phyloP scores from a whole-genome alignment of 2,113 vertebrate species.

The Eira barbara region DNA sequence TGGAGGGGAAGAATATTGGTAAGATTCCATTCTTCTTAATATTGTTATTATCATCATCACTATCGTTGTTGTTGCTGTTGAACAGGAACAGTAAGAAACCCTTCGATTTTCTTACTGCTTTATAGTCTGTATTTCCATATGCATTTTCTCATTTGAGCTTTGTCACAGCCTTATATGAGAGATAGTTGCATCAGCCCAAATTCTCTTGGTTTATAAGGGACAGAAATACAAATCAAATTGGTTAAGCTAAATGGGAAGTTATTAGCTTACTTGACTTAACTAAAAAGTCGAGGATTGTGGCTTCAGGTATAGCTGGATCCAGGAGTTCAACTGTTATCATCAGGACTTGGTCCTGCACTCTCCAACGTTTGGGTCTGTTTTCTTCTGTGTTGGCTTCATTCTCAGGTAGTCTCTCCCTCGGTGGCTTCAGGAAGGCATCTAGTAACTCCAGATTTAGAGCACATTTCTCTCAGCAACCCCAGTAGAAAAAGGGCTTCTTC shows the following conservation, averaged over 20 bases:
- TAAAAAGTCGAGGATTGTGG: background rate
- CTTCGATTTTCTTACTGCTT: background rate
- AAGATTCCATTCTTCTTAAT: conserved; percentile 69
- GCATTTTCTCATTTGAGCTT: background rate
- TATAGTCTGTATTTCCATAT: background rate
- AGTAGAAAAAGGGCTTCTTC: background rate
- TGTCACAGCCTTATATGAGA: background rate
- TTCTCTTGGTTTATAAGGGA: background rate
- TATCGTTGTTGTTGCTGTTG: background rate
- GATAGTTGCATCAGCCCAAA: background rate
- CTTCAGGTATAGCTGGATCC: background rate
- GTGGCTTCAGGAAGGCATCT: background rate
- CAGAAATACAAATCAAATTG: background rate
- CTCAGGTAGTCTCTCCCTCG: background rate
- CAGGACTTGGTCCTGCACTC: background rate
- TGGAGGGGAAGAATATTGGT: conserved; percentile 99
- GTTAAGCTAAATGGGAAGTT: background rate
- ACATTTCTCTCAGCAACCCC: background rate
- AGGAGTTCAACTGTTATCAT: background rate
- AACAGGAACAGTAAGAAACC: background rate
- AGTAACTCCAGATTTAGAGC: background rate
- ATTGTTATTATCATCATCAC: background rate
- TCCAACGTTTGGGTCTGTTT: background rate
- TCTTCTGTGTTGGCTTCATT: background rate
- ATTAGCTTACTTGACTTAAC: background rate